Evolutionary conservation across 1,140 invertebrate species (phyloP).

Genomic region (Epicauta chinensis): DNA sequence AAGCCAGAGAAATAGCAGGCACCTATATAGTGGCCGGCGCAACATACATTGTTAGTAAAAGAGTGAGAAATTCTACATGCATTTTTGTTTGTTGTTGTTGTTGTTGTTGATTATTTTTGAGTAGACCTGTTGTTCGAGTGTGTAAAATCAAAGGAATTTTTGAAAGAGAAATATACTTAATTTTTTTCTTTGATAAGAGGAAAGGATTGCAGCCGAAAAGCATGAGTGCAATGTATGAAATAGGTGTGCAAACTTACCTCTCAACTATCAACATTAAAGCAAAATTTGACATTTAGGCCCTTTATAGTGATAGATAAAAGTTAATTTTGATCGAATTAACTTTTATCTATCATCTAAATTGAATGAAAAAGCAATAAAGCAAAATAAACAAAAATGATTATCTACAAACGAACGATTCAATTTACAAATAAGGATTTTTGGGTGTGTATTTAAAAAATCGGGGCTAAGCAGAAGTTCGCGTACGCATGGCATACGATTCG

Average conservation of each 20-base stretch:
- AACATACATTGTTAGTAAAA: conserved; percentile 47
- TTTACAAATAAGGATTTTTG: no score
- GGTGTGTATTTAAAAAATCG: not conserved
- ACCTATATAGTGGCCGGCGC: conserved; percentile 54
- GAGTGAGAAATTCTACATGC: conserved; percentile 40
- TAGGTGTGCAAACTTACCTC: conserved; percentile 2
- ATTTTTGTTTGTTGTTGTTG: conserved; percentile 10
- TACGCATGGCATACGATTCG: conserved; percentile 20
- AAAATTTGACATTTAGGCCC: no score
- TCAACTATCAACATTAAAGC: no score
- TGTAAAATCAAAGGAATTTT: conserved; percentile 12
- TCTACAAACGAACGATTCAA: no score
- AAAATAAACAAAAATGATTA: conserved; percentile 4
- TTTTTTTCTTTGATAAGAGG: conserved; percentile 9
- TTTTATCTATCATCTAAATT: not conserved
- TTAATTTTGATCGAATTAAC: not conserved
- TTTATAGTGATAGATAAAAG: no score
- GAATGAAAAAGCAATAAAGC: conserved; percentile 10
- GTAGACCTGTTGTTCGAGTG: conserved; percentile 30
- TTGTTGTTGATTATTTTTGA: no score
- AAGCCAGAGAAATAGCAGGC: conserved; percentile 94
- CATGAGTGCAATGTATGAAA: conserved; percentile 20
- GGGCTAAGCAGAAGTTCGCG: conserved; percentile 27
- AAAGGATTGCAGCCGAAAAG: conserved; percentile 7
- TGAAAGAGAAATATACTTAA: conserved; percentile 5